Evolutionary conservation across 2,888 invertebrate species (phyloP).

Genomic region (Phortica magna): DNA sequence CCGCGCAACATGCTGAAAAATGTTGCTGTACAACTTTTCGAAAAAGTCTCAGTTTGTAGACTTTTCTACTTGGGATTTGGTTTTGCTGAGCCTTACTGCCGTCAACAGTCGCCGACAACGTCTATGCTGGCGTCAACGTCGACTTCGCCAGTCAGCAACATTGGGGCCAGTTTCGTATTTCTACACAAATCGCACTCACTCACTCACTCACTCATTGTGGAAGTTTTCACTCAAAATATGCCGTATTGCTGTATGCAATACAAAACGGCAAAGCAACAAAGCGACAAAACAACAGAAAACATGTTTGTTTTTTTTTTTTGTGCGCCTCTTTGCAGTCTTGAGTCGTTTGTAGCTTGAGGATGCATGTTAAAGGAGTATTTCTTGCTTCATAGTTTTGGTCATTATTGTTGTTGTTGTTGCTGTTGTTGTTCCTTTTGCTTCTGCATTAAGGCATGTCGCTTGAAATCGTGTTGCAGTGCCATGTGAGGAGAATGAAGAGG

Average conservation of each 20-base stretch:
- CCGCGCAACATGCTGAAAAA: conserved; percentile 71
- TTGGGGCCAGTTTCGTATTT: conserved; percentile 32
- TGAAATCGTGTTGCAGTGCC: conserved; percentile 23
- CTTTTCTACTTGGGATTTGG: conserved; percentile 1
- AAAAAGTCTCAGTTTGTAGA: conserved; percentile 20
- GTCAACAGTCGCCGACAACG: conserved; percentile 31
- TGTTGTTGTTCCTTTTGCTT: conserved; percentile 1
- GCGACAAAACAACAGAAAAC: conserved; percentile 57
- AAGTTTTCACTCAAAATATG: conserved; percentile 46
- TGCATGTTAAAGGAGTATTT: conserved; percentile 32
- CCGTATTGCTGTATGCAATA: conserved; percentile 22
- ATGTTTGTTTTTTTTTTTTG: conserved; percentile 53
- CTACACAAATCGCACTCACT: conserved; percentile 3
- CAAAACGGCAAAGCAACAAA: conserved; percentile 50
- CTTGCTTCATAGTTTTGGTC: conserved; percentile 49
- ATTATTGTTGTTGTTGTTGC: conserved; percentile 35
- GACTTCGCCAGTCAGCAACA: conserved; percentile 14
- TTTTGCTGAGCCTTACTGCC: background rate
- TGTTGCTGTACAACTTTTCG: conserved; percentile 71
- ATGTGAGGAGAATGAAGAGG: conserved; percentile 31
- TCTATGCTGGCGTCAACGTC: background rate
- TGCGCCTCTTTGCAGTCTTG: conserved; percentile 40
- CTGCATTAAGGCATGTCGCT: conserved; percentile 13
- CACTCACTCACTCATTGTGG: background rate
- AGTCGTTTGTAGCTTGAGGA: conserved; percentile 21